Base-by-base conservation (phyloP, 2,797 vertebrate species). In the Sebastes kiyomatsui region DNA sequence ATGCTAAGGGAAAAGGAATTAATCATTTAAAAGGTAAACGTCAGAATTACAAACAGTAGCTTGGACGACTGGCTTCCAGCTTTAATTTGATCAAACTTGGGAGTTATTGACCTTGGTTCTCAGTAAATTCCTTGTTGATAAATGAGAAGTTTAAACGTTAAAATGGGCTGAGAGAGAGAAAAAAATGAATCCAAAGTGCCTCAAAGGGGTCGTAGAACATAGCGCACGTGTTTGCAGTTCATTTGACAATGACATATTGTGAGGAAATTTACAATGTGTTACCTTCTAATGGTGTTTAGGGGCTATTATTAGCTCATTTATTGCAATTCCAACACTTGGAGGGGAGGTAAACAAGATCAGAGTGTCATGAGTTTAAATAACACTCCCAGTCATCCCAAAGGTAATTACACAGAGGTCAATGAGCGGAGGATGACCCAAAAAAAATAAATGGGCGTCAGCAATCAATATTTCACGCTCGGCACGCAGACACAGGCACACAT, bases 371-470 rank as follows among this genome's bases (percentile, higher is more conserved):
- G 91, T 84, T 88, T 91, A 90, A 92, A 90, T 86, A 92, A 90
- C 92, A 87, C 84, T 85, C 84, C 83, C 73, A 66, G 70, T 85
- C 80, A 85, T 90, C 89, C 84, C 85, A 83, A 62, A 90, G 87
- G 88, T 93, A 94, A 95, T 94, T 94, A 94, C 90, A 92, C 60
- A 67, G 86, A 94, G 92, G 90, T 92, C 89, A 94, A 91, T 89
- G 87, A 93, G 90, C 56, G 6, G 75, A 92, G 80, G 82, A 89
- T 92, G 87, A 93, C 91, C 90, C 82, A 70, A 75, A 90, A 87
- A 59, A 90, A 90, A 90, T 65, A 88, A 93, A 91, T 86, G 79
- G 82, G 80, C 82, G 62, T 90, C 79, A 88, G 71, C 77, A 87
- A 95, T 94, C 92, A 93, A 93, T 94, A 90, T 87, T 77, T 88